phyloP scores from a whole-genome alignment of 1,140 invertebrate species.

The Olivierus martensii region DNA sequence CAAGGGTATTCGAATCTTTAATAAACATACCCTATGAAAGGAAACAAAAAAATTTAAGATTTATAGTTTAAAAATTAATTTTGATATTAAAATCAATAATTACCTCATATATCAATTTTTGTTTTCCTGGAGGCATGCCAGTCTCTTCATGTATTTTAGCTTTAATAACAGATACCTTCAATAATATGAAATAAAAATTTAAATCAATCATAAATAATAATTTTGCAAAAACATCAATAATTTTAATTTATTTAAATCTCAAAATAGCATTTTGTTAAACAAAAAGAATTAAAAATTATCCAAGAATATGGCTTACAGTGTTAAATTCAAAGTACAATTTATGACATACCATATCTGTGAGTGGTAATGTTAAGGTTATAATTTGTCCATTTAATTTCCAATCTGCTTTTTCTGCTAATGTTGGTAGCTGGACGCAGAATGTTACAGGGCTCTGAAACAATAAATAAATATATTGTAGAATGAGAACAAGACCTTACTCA shows the following conservation, averaged over 20 bases:
- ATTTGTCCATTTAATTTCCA: conserved; percentile 93
- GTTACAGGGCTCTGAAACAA: conserved; percentile 47
- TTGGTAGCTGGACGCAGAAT: conserved; percentile 62
- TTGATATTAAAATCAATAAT: conserved; percentile 15
- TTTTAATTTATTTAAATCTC: no score
- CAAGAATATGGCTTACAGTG: no score
- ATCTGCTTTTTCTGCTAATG: conserved; percentile 73
- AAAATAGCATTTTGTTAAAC: no score
- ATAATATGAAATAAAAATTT: conserved; percentile 8
- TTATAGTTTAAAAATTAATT: no score
- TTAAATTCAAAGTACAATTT: no score
- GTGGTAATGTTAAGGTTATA: conserved; percentile 58
- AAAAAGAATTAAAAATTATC: no score
- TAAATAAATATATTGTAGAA: background rate
- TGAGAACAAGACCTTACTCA: no score
- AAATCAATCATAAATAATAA: background rate
- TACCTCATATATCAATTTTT: conserved; percentile 86
- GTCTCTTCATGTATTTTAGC: conserved; percentile 74
- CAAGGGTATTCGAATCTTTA: conserved; percentile 89
- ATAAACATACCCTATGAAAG: conserved; percentile 82
- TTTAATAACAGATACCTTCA: conserved; percentile 71
- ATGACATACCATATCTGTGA: conserved; percentile 48
- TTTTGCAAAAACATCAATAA: conserved; percentile 5
- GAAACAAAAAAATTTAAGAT: no score
- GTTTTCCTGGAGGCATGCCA: conserved; percentile 91